phyloP scores from a whole-genome alignment of 2,113 vertebrate genomes.

The Urocynchramus pylzowi region DNA sequence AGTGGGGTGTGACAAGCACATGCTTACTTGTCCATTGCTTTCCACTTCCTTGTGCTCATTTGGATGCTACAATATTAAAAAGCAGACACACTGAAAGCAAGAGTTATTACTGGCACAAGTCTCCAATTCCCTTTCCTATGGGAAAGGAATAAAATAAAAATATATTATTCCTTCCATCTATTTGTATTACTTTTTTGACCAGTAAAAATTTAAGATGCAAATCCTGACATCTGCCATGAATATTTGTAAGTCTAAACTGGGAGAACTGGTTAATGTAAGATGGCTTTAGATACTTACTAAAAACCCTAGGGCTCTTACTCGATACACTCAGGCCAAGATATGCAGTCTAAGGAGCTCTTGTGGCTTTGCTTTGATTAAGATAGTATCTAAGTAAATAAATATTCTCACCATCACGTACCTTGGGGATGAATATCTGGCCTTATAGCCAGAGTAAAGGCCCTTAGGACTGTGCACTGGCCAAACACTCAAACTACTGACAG shows the following conservation, averaged over 20 bases:
- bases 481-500: background rate
- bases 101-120: background rate
- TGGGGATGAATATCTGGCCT: constrained; percentile 32
- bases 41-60: background rate
- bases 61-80: background rate
- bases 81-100: background rate
- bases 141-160: constrained; percentile 4
- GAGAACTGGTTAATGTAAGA: background rate
- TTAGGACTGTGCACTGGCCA: background rate
- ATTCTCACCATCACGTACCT: background rate
- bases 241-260: background rate
- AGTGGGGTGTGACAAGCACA: background rate
- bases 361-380: constrained; percentile 35
- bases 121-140: background rate
- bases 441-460: background rate
- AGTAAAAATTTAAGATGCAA: constrained; percentile 3
- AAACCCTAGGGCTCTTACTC: background rate
- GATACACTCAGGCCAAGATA: constrained; percentile 26
- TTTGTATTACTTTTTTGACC: background rate
- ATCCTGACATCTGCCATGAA: background rate
- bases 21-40: background rate
- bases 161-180: background rate
- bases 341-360: background rate
- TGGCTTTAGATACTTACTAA: background rate
- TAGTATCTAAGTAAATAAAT: constrained; percentile 40